phyloP scores from a whole-genome alignment of 2,888 invertebrate genomes.

The Drosophila parthenogenetica region DNA sequence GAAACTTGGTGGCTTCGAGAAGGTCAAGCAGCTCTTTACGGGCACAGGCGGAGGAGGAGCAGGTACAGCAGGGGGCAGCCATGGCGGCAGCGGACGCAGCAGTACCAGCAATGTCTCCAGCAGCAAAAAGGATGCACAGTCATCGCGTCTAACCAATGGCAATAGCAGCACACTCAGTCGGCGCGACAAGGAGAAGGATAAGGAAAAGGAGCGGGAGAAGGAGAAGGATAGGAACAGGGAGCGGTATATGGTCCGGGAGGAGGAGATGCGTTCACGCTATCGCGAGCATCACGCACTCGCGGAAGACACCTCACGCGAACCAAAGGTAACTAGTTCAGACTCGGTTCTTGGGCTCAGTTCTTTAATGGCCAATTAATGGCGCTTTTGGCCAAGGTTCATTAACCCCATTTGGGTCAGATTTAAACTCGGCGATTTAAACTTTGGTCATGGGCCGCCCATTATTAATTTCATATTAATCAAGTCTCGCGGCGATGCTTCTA shows the following conservation, averaged over 20 bases:
- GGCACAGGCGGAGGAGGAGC: constrained; percentile 82
- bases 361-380: constrained; percentile 67
- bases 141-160: constrained; percentile 60
- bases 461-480: constrained; percentile 78
- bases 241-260: constrained; percentile 86
- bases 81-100: constrained; percentile 86
- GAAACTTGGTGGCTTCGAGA: constrained; percentile 90
- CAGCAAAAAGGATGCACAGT: constrained; percentile 70
- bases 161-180: constrained; percentile 83
- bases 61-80: constrained; percentile 87
- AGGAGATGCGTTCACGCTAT: constrained; percentile 87
- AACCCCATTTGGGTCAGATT: constrained; percentile 43
- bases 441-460: constrained; percentile 64
- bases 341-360: not conserved
- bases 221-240: constrained; percentile 71
- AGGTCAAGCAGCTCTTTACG: constrained; percentile 92
- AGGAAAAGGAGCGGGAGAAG: constrained; percentile 31
- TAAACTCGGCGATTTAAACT: constrained; percentile 25
- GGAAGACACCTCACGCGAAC: constrained; percentile 81
- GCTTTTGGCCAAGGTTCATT: constrained; percentile 51
- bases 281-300: constrained; percentile 86
- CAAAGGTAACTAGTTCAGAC: constrained; percentile 77
- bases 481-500: constrained; percentile 44
- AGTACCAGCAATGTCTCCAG: constrained; percentile 75
- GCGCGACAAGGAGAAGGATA: constrained; percentile 78